Evolutionary conservation across 1,140 invertebrate species (phyloP), one percentile per base, ranked within the genome.

Genomic region (Harlomillsia oculata): DNA sequence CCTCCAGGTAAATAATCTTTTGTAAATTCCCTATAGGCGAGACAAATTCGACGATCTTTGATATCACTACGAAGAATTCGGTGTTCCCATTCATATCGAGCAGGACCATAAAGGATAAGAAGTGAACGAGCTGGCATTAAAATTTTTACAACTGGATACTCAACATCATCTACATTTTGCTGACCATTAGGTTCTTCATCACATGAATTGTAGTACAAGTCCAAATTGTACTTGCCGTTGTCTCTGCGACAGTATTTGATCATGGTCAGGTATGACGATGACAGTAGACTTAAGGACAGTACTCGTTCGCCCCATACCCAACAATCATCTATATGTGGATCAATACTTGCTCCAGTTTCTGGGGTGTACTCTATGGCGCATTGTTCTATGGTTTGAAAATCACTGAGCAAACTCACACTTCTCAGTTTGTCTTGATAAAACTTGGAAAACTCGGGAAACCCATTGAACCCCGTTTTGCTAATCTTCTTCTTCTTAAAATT

Each of bases 231-330:
- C 65, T 80, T 80, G 14, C 71, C 72, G 4, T 63, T 67, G n/a
- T 39, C 20, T 25, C 78, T 78, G 61, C 70, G 69, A n/a, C n/a
- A n/a, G 68, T 78, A 79, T 62, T 71, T 74, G 1, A 79, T 87
- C 74, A 97, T 80, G 11, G 87, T 93, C n/a, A 97, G 76, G 16
- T 84, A 76, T 1, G 89, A 84, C 70, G 91, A 82, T 5, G 84
- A 81, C 14, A 87, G 69, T 55, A 95, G 77, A 71, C 95, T 97
- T 0, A 97, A 78, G 2, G 91, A 97, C 3, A 98, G 83, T 23
- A 99, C 86, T 59, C 95, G 79, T 72, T 98, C 92, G 23, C 96
- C 96, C 96, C 96, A 99, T 36, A 99, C 82, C 96, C 96, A 99
- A 69, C 88, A 92, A 69, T 99, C 94, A 74, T 99, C 96, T 64